A percentile compares a stretch with the other conserved stretches of the same genome.
Evolutionary conservation across 2,888 invertebrate species (phyloP).

Genomic region (Morinoia aosen): DNA sequence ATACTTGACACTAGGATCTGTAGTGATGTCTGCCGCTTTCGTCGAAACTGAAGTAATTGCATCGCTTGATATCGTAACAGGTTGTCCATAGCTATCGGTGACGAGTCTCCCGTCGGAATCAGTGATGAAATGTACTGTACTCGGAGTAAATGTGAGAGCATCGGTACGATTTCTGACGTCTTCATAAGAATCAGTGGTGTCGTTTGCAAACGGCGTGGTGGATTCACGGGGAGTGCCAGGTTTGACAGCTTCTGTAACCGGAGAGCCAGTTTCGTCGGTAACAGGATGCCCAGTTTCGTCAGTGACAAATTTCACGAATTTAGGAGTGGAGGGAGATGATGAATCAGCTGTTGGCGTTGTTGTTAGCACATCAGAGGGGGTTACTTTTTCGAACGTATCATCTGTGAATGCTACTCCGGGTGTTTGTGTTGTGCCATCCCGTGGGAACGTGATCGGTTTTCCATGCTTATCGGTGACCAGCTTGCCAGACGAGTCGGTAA

Average conservation of each 20-base stretch:
- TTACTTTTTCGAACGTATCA: not conserved
- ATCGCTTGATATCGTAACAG: not conserved
- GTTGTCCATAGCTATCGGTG: not conserved
- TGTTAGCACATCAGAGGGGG: not conserved
- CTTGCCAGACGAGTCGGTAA: not conserved
- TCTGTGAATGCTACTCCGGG: not conserved
- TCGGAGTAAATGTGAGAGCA: not conserved
- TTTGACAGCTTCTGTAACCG: not conserved
- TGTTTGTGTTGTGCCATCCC: not conserved
- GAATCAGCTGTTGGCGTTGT: not conserved
- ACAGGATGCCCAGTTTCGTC: not conserved
- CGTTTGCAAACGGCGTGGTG: not conserved
- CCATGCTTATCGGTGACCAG: constrained; percentile 2
- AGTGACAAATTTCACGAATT: not conserved
- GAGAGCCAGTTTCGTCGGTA: not conserved
- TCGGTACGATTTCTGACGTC: not conserved
- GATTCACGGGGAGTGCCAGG: not conserved
- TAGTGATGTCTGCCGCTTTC: not conserved
- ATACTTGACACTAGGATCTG: not conserved
- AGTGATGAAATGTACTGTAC: not conserved
- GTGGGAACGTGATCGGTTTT: not conserved
- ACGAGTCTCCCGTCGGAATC: not conserved
- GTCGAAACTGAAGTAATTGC: not conserved
- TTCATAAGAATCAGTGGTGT: not conserved
- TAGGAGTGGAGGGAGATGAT: not conserved